These are phyloP conservation scores for Apis laboriosa DNA, from an alignment of 1,140 invertebrate genomes.

Conservation along the genomic window DNA sequence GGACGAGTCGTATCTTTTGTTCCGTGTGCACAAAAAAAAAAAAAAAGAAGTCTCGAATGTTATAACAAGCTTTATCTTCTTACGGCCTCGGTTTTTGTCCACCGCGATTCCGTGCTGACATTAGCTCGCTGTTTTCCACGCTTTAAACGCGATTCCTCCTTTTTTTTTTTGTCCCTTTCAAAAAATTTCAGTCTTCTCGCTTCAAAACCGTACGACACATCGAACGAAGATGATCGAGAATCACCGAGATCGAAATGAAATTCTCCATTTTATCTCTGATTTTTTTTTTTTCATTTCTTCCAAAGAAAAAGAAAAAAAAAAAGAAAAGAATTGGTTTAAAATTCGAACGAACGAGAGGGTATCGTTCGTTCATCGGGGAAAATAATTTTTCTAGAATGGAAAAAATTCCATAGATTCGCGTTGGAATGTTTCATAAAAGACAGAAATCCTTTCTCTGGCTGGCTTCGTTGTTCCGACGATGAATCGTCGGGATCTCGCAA, in stretches of 20 bases:
- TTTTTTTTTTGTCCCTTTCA: no score
- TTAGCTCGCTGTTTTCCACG: background rate
- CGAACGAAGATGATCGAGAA: background rate
- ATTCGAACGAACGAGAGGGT: no score
- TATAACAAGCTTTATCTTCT: conserved; percentile 8
- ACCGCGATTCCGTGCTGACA: background rate
- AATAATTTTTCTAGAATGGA: background rate
- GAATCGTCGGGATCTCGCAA: conserved; percentile 31
- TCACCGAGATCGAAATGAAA: background rate
- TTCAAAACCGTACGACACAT: no score
- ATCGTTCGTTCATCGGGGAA: no score
- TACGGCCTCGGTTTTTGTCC: background rate
- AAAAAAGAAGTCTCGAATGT: background rate
- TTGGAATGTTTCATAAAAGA: conserved; percentile 4
- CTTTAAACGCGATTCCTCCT: no score
- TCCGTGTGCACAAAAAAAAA: background rate
- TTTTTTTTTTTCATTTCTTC: no score
- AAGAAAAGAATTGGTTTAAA: no score
- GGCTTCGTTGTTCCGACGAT: conserved; percentile 20
- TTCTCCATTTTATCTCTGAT: background rate
- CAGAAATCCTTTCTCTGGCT: conserved; percentile 22
- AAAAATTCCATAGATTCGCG: background rate
- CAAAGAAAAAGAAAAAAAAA: background rate
- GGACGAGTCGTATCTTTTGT: conserved; percentile 19
- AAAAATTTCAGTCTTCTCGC: no score